Base-by-base conservation (phyloP, 2,888 invertebrate genomes). In the Epinotia demarniana region DNA sequence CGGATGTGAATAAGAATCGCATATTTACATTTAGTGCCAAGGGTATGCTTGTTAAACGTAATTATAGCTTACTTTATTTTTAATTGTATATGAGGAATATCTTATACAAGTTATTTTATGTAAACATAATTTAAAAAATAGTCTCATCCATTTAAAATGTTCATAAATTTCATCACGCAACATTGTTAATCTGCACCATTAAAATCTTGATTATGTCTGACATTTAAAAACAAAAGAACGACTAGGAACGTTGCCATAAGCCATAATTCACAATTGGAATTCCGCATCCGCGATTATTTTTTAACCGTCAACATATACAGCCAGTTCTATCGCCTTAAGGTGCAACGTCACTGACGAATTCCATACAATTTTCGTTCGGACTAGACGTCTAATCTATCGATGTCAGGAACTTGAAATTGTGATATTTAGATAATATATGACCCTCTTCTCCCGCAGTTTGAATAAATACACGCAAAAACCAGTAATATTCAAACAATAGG, bases 21-120 rank as follows among this genome's bases (percentile, higher is more conserved):
- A 23, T 63, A 66, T 71, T 75, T 75, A 66, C 68, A 73, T 73
- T 66, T 73, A 75, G 72, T 75, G 72, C 75, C 75, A 72, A 75
- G 75, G 71, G 61, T 75, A 67, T 46, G 53, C 58, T 69, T 64
- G 39, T 70, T 53, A 43, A 63, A 43, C 57, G 46, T 62, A 62
- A 73, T 68, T 43, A 68, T 73, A 49, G 57, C 57, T n/a, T n/a
- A n/a, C 11, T 68, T 43, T 55, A 58, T 74, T 74, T 53, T 23
- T 49, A 53, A 61, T 62, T 57, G 61, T 53, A 49, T 13, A 61
- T 68, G 18, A n/a, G 33, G 18, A 16, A 13, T 18, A 67, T 57
- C n/a, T 23, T 60, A 61, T 55, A 33, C 60, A 67, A 4, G 61
- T 55, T 8, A 3, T 49, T 19, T 11, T 18, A 70, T 27, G 12